Evolutionary conservation across 2,888 invertebrate species (phyloP), one percentile per base, ranked within the genome.

Genomic region (Parasteatoda lunata): DNA sequence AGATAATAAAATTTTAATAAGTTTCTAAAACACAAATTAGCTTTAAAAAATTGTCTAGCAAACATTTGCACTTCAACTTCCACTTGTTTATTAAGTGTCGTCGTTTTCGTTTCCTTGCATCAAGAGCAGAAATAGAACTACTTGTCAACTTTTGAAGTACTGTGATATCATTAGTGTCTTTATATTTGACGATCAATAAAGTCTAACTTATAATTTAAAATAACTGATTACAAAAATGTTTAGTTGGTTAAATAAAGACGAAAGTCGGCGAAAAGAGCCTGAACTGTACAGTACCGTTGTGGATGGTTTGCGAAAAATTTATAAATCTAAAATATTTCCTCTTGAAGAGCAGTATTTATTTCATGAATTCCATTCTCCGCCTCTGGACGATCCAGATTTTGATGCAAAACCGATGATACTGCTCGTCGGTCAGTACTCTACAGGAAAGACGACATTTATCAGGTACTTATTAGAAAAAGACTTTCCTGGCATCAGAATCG

Each of bases 271-370:
- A 75, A 91, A 92, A 89, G 92, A 93, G 88, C 92, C 93, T 4
- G 93, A 93, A 90, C 93, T 94, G 52, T 93, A 93, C 89, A 96
- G 96, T 91, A 97, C 95, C 94, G 98, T 99, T 88, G 95, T 97
- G 89, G 97, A 98, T 91, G 98, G 98, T 87, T 95, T 99, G 89
- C 97, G 98, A 93, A 96, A 95, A 92, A 96, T 98, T 91, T 98
- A 98, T 93, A 96, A 94, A 92, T 72, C 73, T 51, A 89, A 89
- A 77, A 86, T 89, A n/a, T 72, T 88, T 9, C 89, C 89, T 51
- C 66, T 89, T 15, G 90, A 90, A 66, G 89, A 90, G 82, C 88
- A 89, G 47, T 90, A 90, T 76, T 69, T 89, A 11, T 90, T 90
- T 79, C 88, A 90, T 69, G 90, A 90, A 49, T 90, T 90, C 79